Base-by-base conservation (phyloP, 2,113 vertebrate genomes). In the Poeciliopsis prolifica region DNA sequence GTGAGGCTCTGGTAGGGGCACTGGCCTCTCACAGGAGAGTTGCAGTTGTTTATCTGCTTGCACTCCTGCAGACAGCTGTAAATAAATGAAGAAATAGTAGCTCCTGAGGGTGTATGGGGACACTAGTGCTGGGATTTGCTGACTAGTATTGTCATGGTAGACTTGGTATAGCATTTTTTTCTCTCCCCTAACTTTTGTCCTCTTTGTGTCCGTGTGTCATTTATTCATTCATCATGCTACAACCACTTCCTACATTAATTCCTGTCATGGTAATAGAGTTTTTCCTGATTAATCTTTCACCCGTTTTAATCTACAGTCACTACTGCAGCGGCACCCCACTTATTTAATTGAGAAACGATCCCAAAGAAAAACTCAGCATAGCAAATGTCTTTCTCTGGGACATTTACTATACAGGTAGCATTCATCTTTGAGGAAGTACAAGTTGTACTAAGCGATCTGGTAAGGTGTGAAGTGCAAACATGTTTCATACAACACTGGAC, bases 21-120 rank as follows among this genome's bases (percentile, higher is more conserved):
- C 29, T 22, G 63, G 51, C 78, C 75, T 69, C 77, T 80, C 75
- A 73, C 78, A 72, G 73, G 70, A 81, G 81, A 86, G 80, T 72
- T 70, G 68, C 68, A 80, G 88, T 89, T 86, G 83, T 92, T 93
- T 92, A 88, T 87, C 81, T 83, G 66, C 75, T 61, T 64, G 58
- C 61, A 72, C 78, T 79, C 6, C 72, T 61, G 75, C 68, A 79
- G 91, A 93, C 90, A 91, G 90, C 84, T 90, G 88, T 90, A 93
- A 93, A 92, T 92, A 92, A 94, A 93, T 94, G 86, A 93, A 92
- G 89, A 94, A 82, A 86, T 89, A 92, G 75, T 81, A 87, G 88
- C 87, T 93, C 88, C 72, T 33, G 48, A 29, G 86, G 83, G 80
- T 87, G 60, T 12, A 5, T n/a, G 42, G 63, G 70, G 86, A 86